Evolutionary conservation across 2,797 vertebrate species (phyloP).

Genomic region (Argya squamiceps): DNA sequence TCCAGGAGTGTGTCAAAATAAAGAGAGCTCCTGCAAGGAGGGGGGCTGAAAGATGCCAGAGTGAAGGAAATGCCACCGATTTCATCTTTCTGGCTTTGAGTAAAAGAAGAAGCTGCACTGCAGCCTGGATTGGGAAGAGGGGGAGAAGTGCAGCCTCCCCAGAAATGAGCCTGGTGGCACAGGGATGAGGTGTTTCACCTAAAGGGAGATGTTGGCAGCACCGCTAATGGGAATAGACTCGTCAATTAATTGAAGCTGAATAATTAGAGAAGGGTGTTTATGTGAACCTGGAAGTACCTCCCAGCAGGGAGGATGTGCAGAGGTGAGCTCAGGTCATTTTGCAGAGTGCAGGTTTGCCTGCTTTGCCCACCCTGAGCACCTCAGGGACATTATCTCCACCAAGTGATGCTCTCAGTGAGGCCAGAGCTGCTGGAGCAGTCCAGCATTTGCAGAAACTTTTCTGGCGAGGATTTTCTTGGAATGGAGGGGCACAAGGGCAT

Average conservation of each 20-base stretch:
- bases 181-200: neutral
- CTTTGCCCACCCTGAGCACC: fast-evolving
- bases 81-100: neutral
- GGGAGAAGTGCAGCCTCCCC: fast-evolving
- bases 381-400: too few relatives aligned
- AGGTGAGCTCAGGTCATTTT: neutral
- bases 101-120: neutral
- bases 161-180: neutral
- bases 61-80: neutral
- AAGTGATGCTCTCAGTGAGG: neutral
- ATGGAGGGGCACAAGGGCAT: fast-evolving
- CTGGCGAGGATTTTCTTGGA: neutral
- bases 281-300: fast-evolving
- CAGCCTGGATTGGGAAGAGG: fast-evolving
- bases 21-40: neutral
- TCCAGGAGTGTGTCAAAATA: neutral
- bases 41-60: neutral
- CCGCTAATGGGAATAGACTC: neutral
- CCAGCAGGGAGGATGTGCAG: neutral
- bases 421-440: neutral
- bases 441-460: neutral
- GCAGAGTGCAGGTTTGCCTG: neutral
- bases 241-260: neutral
- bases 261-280: neutral
- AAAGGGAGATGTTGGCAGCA: neutral